Base-by-base conservation (phyloP, 2,888 invertebrate species). In the Brachyptera putata region DNA sequence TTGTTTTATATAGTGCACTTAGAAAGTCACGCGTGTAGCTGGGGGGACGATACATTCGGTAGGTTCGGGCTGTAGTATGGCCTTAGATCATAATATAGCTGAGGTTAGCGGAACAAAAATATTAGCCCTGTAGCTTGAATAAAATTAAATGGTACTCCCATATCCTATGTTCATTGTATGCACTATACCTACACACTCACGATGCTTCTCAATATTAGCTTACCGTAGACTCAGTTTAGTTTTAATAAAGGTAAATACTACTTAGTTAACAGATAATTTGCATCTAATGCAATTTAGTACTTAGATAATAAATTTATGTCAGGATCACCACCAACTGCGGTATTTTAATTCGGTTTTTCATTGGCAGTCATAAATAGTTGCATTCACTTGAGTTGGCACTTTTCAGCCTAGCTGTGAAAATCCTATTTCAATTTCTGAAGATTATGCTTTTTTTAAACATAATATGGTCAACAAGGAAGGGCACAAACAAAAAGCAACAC, bases 1-100 rank as follows among this genome's bases (percentile, higher is more conserved):
- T 66, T 65, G 56, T 53, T 64, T 61, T 64, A 60, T n/a, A n/a
- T 60, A 64, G 56, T 64, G 61, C 61, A 61, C 63, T 60, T 60
- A 56, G 36, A 46, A 56, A 55, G 58, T 18, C 18, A 46, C 22
- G 22, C 24, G 22, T 46, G 3, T 46, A 30, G 46, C 53, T 13
- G 9, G 22, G 14, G 53, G 21, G 18, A 53, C 9, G 34, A 34
- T 18, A 34, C 36, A 34, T 53, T 53, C 36, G 30, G 16, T 53
- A 53, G 53, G 34, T 53, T 53, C 18, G 34, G 34, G 53, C 53
- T 22, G 18, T 46, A 46, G 46, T 21, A 16, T 18, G 16, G 53
- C 36, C 53, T 30, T 53, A 53, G 53, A 36, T 53, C 36, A 18
- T 53, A 53, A 34, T 53, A 36, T 53, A 53, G 53, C 36, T 53